phyloP scores from a whole-genome alignment of 2,113 vertebrate species.

The Oxyruncus cristatus region DNA sequence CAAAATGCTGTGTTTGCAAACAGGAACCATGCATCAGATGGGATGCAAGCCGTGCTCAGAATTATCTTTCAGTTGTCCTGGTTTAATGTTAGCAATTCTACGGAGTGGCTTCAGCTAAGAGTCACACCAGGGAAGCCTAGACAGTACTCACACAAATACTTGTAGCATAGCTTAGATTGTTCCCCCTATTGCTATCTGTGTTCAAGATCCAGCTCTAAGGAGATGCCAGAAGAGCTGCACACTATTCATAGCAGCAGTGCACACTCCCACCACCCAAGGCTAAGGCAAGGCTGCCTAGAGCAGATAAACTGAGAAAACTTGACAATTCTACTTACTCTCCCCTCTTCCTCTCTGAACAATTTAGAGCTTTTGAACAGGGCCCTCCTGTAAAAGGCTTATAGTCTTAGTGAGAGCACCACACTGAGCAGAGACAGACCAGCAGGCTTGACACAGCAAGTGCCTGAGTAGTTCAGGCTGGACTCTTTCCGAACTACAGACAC shows the following conservation, averaged over 20 bases:
- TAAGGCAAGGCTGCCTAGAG: background rate
- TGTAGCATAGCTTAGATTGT: background rate
- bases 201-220: background rate
- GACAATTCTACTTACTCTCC: background rate
- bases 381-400: background rate
- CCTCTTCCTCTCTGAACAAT: background rate
- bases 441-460: background rate
- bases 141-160: background rate
- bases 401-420: background rate
- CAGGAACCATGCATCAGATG: background rate
- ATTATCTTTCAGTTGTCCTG: background rate
- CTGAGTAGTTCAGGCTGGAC: background rate
- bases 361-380: background rate
- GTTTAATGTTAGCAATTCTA: background rate
- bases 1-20: background rate
- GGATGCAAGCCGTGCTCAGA: background rate
- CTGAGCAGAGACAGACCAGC: background rate
- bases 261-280: rapidly evolving
- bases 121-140: background rate
- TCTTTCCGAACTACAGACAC: background rate
- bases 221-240: background rate
- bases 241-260: background rate
- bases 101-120: background rate
- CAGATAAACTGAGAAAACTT: background rate
- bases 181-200: background rate